Evolutionary conservation across 2,797 vertebrate genomes (phyloP).

Genomic region (Helarctos malayanus): DNA sequence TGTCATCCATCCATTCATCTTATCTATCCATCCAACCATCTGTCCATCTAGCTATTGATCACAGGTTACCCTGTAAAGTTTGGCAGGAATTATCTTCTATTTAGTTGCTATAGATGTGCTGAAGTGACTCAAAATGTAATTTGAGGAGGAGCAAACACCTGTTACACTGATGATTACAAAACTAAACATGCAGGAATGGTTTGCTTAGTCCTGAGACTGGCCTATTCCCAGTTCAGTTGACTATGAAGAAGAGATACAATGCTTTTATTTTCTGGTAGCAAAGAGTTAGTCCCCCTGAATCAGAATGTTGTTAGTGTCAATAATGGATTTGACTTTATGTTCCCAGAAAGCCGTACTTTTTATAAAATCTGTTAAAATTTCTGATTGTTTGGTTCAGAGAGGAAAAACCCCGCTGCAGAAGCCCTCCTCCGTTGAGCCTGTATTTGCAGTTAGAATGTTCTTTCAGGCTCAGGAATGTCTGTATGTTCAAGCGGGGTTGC

Average conservation of each 20-base stretch:
- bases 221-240: constrained; percentile 57
- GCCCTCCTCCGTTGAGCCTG: constrained; percentile 49
- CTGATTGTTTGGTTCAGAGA: not conserved
- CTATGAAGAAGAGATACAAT: constrained; percentile 49
- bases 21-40: not conserved
- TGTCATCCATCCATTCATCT: not conserved
- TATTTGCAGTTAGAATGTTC: constrained; percentile 77
- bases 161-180: not conserved
- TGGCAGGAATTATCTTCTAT: constrained; percentile 58
- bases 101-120: not conserved
- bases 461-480: constrained; percentile 84
- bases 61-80: constrained; percentile 34
- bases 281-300: not conserved
- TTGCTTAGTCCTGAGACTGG: not conserved
- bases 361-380: constrained; percentile 52
- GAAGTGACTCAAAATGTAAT: constrained; percentile 34
- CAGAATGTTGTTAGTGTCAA: constrained; percentile 24
- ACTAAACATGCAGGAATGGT: not conserved
- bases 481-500: constrained; percentile 87
- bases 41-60: not conserved
- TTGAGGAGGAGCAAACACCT: not conserved
- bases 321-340: constrained; percentile 66
- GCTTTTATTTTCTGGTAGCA: constrained; percentile 41
- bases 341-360: constrained; percentile 56
- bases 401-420: constrained; percentile 57